phyloP scores from a whole-genome alignment of 2,888 invertebrate species.

The Drosophila koepferae region DNA sequence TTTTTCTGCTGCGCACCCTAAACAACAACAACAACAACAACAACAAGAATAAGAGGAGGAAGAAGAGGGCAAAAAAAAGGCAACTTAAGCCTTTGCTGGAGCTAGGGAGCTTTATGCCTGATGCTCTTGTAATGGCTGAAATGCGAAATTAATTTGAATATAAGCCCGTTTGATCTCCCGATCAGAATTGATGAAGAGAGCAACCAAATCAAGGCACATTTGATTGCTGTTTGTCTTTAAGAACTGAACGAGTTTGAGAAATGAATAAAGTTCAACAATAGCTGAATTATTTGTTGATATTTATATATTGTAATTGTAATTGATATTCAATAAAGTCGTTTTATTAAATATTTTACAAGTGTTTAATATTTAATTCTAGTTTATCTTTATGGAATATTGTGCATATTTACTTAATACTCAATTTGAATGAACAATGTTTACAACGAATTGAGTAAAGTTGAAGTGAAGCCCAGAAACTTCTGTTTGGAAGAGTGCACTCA shows the following conservation, averaged over 20 bases:
- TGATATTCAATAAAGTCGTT: no score
- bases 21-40: neutral
- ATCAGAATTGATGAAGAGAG: slow-evolving; percentile 53
- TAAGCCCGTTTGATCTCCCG: slow-evolving; percentile 51
- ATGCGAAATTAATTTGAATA: slow-evolving; percentile 49
- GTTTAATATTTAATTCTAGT: no score
- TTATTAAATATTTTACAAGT: no score
- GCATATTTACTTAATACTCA: no score
- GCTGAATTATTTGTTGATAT: neutral
- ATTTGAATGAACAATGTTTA: no score
- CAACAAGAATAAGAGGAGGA: no score
- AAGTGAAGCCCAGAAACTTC: no score
- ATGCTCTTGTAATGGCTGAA: slow-evolving; percentile 8
- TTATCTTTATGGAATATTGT: no score
- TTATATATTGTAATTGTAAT: no score
- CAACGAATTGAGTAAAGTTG: no score
- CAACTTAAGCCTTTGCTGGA: slow-evolving; percentile 42
- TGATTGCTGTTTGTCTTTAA: slow-evolving; percentile 13
- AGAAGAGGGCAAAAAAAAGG: slow-evolving; percentile 28
- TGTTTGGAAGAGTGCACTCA: no score
- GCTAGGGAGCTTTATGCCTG: slow-evolving; percentile 11
- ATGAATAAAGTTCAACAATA: neutral
- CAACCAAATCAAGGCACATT: slow-evolving; percentile 36
- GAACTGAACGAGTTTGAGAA: neutral
- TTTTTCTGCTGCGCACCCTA: neutral